These are phyloP conservation scores for Drosophila pseudotalamancana DNA, from an alignment of 2,888 invertebrate genomes.

Conservation along the genomic window DNA sequence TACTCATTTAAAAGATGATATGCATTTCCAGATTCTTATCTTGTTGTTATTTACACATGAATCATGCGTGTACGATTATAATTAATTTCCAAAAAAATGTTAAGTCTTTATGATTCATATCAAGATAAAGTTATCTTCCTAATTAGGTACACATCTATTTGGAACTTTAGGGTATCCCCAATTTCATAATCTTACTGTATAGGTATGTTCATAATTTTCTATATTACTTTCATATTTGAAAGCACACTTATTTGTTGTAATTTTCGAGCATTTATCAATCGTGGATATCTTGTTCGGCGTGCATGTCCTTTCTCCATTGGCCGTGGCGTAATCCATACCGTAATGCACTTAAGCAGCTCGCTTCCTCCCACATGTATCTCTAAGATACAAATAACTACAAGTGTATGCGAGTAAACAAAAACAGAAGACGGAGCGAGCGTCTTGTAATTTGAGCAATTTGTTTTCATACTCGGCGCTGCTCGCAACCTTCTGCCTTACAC, in stretches of 20 bases:
- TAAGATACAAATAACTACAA: conserved; percentile 50
- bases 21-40: conserved; percentile 28
- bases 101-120: conserved; percentile 13
- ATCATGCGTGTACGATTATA: conserved; percentile 1
- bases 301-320: conserved; percentile 17
- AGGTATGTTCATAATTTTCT: neutral
- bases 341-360: conserved; percentile 64
- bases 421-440: conserved; percentile 6
- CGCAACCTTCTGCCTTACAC: conserved; percentile 45
- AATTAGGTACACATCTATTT: too few relatives aligned
- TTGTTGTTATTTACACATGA: conserved; percentile 1
- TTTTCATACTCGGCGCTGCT: conserved; percentile 66
- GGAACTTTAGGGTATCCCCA: too few relatives aligned
- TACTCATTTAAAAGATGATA: conserved; percentile 20
- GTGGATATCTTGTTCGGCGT: neutral
- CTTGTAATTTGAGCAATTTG: conserved; percentile 77
- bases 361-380: conserved; percentile 39
- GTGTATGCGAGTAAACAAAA: conserved; percentile 11
- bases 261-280: neutral
- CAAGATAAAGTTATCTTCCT: conserved; percentile 16
- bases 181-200: too few relatives aligned
- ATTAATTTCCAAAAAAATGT: conserved; percentile 4
- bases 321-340: conserved; percentile 59
- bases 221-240: too few relatives aligned
- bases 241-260: too few relatives aligned